Base-by-base conservation (phyloP, 2,113 vertebrate species). In the Alosa alosa region DNA sequence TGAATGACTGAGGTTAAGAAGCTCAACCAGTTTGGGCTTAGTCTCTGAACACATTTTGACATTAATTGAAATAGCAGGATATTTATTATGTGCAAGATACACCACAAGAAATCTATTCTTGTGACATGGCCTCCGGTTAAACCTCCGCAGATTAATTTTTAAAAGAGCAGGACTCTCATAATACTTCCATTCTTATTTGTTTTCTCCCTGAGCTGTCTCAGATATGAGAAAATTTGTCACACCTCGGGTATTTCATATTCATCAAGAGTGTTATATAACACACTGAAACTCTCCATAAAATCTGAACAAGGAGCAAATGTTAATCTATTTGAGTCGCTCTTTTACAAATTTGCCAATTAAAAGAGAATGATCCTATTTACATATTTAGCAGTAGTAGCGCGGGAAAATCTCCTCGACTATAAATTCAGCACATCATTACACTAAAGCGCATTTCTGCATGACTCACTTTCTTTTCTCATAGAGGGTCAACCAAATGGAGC, bases 341-440 rank as follows among this genome's bases (percentile, higher is more conserved):
- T 47, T 87, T 86, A 64, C 47, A 72, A 18, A 78, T 84, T 72
- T 82, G 47, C 75, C 83, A 86, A 87, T 87, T 88, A 85, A 82
- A 45, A 84, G 47, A 84, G 52, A 89, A 89, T 84, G 20, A 87
- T 83, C 81, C 50, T 31, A 86, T 87, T 87, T 87, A 82, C 75
- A 87, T 83, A 87, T 89, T 89, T 64, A 84, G 57, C 47, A 15
- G 13, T 49, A 88, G 82, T 52, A 86, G 82, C 46, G 57, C 15
- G 39, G 15, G 86, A 72, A 68, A 85, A 89, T 83, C 81, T 11
- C 44, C 50, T 44, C 78, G 20, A 50, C 55, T 55, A 45, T 82
- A 81, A 82, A 64, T 82, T 25, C 20, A 41, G 82, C 81, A 86
- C 25, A 81, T 57, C 81, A 82, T 86, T 75, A 84, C 84, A 84